A percentile compares a stretch with the other conserved stretches of the same genome.
phyloP scores from a whole-genome alignment of 1,140 invertebrate genomes.

The Drosophila leontia region DNA sequence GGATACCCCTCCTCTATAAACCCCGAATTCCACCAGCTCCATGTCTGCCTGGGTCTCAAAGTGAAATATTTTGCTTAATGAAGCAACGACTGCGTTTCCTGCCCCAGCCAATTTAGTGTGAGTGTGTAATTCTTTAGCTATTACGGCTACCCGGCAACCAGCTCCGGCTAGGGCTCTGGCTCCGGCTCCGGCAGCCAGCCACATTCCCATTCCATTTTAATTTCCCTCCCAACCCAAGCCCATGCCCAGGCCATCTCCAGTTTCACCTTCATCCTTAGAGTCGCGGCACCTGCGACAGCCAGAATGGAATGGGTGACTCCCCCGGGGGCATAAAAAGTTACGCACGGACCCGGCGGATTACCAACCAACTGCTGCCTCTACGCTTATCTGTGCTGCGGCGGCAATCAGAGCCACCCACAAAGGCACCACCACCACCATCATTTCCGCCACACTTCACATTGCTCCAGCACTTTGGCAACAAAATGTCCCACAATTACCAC shows the following conservation, averaged over 20 bases:
- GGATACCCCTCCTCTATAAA: not conserved
- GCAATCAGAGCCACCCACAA: slow-evolving; percentile 44
- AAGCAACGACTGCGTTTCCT: slow-evolving; percentile 84
- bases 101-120: slow-evolving; percentile 84
- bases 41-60: slow-evolving; percentile 46
- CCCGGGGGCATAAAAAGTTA: slow-evolving; percentile 70
- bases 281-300: slow-evolving; percentile 71
- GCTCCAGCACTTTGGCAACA: slow-evolving; percentile 79
- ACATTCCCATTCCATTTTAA: slow-evolving; percentile 7
- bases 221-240: slow-evolving; percentile 4
- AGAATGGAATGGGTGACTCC: slow-evolving; percentile 8
- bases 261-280: slow-evolving; percentile 39
- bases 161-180: not conserved
- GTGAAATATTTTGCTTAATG: slow-evolving; percentile 84
- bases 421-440: slow-evolving; percentile 46
- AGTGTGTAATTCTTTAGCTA: slow-evolving; percentile 84
- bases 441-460: slow-evolving; percentile 54
- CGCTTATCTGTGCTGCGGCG: slow-evolving; percentile 65
- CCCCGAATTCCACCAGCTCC: slow-evolving; percentile 2
- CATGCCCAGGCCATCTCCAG: slow-evolving; percentile 4
- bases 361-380: slow-evolving; percentile 37
- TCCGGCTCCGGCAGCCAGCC: too few species aligned
- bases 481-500: slow-evolving; percentile 85
- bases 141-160: slow-evolving; percentile 68
- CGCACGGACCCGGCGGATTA: slow-evolving; percentile 63